Percentiles rank a stretch among this genome's conserved stretches.
Evolutionary conservation across 1,140 invertebrate genomes (phyloP).

Genomic region (Achatina immaculata): DNA sequence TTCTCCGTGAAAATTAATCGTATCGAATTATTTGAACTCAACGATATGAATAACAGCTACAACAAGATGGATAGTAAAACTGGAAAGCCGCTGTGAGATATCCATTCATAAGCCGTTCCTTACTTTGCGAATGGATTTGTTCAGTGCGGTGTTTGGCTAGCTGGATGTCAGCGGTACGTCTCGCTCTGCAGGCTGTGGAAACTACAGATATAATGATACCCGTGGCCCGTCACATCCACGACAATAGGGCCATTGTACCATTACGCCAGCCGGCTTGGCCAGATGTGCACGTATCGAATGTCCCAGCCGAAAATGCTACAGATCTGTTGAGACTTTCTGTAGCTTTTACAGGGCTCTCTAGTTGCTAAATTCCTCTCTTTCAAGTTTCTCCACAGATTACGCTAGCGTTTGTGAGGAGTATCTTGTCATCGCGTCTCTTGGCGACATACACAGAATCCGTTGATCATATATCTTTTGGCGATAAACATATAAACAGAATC

Average conservation of each 20-base stretch:
- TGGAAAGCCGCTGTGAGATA: neutral
- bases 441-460: too few relatives aligned
- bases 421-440: too few relatives aligned
- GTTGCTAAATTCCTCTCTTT: too few relatives aligned
- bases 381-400: too few relatives aligned
- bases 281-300: neutral
- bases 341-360: neutral
- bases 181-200: neutral
- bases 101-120: neutral
- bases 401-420: too few relatives aligned
- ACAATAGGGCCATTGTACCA: neutral
- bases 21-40: neutral
- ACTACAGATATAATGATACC: neutral
- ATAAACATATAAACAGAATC: too few relatives aligned
- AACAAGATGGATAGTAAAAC: neutral
- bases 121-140: neutral
- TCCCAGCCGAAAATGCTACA: neutral
- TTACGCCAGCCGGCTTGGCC: neutral
- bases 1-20: neutral
- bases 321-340: neutral
- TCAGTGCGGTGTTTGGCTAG: neutral
- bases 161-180: neutral
- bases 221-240: neutral
- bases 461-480: too few relatives aligned
- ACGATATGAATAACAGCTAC: neutral